phyloP scores from a whole-genome alignment of 2,888 invertebrate genomes.

The Cinara cedri region DNA sequence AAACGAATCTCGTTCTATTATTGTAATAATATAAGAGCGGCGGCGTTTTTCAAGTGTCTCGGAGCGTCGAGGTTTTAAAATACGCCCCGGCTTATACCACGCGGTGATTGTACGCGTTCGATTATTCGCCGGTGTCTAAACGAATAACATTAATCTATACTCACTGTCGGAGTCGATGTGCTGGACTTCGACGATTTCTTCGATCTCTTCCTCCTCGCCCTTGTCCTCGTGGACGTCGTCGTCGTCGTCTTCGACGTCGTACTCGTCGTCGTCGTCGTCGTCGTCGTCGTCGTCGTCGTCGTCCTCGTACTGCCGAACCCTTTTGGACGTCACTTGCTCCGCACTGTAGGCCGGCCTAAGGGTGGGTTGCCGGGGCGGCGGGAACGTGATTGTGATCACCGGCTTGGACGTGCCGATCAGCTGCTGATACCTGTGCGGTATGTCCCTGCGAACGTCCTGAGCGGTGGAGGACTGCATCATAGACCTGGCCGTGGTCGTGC shows the following conservation, averaged over 20 bases:
- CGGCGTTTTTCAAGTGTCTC: no score
- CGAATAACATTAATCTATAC: no score
- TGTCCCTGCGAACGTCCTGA: conserved; percentile 24
- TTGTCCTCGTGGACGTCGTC: conserved; percentile 58
- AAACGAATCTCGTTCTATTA: no score
- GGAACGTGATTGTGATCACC: conserved; percentile 42
- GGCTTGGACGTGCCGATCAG: conserved; percentile 34
- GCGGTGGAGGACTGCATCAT: not conserved
- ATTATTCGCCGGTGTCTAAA: not conserved
- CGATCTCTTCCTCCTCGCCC: conserved; percentile 58
- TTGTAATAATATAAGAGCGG: no score
- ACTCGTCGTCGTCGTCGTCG: conserved; percentile 59
- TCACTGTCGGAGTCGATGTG: conserved; percentile 56
- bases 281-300: conserved; percentile 61
- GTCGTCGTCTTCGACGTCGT: conserved; percentile 48
- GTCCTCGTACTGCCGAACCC: conserved; percentile 57
- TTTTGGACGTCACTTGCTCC: conserved; percentile 61
- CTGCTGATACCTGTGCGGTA: conserved; percentile 7
- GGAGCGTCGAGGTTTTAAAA: no score
- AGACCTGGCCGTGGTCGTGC: conserved; percentile 3
- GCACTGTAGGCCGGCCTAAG: conserved; percentile 60
- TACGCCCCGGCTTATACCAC: no score
- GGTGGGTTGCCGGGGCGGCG: conserved; percentile 33
- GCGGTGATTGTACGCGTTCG: no score
- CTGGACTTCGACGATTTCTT: conserved; percentile 58